Evolutionary conservation across 2,888 invertebrate species (phyloP).

Genomic region (Willowsia nigromaculata): DNA sequence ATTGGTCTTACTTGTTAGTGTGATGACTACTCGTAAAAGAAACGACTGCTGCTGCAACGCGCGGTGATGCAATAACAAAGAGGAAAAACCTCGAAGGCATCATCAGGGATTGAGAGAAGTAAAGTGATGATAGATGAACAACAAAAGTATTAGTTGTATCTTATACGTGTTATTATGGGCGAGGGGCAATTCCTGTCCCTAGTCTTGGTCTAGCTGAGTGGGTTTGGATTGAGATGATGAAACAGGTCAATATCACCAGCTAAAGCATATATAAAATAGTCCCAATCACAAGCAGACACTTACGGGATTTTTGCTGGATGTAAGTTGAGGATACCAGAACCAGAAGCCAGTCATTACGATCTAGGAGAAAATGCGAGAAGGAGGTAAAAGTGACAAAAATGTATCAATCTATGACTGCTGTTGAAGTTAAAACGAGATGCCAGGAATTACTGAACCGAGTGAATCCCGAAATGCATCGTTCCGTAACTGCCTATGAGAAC

Average conservation of each 20-base stretch:
- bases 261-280: neutral
- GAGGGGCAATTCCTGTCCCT: constrained; percentile 1
- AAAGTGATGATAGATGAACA: constrained; percentile 57
- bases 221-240: constrained; percentile 34
- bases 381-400: constrained; percentile 60
- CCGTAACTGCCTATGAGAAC: constrained; percentile 65
- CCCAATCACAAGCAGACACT: constrained; percentile 16
- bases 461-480: constrained; percentile 75
- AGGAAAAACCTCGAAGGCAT: neutral
- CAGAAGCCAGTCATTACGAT: neutral
- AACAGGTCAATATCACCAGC: constrained; percentile 16
- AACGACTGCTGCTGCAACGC: neutral
- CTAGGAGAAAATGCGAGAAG: constrained; percentile 6
- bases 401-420: constrained; percentile 74
- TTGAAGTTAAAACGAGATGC: constrained; percentile 68
- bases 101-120: constrained; percentile 9
- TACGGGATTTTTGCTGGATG: no score
- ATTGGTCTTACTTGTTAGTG: neutral
- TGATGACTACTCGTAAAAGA: neutral
- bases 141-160: neutral
- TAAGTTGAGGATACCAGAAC: no score
- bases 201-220: constrained; percentile 3
- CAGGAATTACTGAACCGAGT: constrained; percentile 68
- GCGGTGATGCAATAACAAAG: neutral
- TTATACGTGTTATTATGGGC: neutral